Conservation (phyloP, 2,797 vertebrate genomes). For the Peromyscus attwateri region DNA sequence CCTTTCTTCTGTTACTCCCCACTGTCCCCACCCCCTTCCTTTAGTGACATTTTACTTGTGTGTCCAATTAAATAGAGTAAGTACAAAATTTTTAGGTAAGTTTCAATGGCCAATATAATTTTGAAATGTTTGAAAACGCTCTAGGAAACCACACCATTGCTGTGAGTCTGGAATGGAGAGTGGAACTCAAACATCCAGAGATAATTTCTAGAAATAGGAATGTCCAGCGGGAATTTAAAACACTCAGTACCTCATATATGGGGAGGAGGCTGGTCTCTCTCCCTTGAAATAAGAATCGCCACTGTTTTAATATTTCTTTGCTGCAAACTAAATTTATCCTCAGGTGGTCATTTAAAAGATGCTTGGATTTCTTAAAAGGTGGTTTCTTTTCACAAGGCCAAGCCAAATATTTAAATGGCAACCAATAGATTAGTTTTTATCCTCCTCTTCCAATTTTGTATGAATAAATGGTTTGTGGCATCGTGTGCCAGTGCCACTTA, state of each 20-base stretch:
- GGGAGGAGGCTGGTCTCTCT: neutral
- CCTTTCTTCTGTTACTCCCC: neutral
- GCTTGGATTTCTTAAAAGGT: neutral
- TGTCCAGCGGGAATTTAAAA: neutral
- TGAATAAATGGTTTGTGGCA: neutral
- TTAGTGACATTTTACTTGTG: neutral
- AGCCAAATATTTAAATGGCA: constrained; percentile 10
- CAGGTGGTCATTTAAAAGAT: neutral
- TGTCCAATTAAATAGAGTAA: neutral
- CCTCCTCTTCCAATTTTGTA: neutral
- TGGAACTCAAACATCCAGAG: neutral
- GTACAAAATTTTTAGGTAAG: neutral
- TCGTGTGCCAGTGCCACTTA: neutral
- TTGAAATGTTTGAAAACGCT: constrained; percentile 6
- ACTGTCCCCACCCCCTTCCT: accelerated
- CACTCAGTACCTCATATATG: accelerated
- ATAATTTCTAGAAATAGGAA: neutral
- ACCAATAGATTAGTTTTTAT: neutral
- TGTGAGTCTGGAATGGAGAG: neutral
- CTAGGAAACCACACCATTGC: neutral
- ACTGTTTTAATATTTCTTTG: neutral
- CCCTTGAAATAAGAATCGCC: neutral
- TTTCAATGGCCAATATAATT: neutral
- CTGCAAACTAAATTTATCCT: neutral
- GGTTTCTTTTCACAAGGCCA: constrained; percentile 6